A percentile compares a stretch with the other conserved stretches of the same genome.
Evolutionary conservation across 2,113 vertebrate genomes (phyloP).

Genomic region (Verasper variegatus): DNA sequence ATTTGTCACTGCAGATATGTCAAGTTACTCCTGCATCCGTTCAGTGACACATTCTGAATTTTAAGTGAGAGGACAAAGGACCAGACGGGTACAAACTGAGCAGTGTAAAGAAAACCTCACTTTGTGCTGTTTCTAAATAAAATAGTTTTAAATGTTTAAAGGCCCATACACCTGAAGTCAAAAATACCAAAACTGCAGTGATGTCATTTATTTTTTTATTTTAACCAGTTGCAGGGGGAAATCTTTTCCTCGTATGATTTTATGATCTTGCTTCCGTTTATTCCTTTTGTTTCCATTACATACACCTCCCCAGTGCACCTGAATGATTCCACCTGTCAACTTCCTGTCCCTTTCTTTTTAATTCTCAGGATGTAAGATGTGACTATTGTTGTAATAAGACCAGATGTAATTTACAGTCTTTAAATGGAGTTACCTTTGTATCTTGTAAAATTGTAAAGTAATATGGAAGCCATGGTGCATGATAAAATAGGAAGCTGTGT

Average conservation of each 20-base stretch:
- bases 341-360: constrained; percentile 63
- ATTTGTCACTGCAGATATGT: constrained; percentile 22
- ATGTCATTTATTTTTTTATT: background rate
- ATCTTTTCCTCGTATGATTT: constrained; percentile 30
- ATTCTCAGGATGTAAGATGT: constrained; percentile 91
- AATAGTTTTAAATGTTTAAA: constrained; percentile 15
- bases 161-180: constrained; percentile 5
- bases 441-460: constrained; percentile 87
- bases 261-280: constrained; percentile 19
- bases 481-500: constrained; percentile 54
- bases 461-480: constrained; percentile 81
- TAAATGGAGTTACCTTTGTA: constrained; percentile 85
- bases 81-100: background rate
- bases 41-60: constrained; percentile 22
- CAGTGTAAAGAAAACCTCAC: background rate
- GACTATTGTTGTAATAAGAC: constrained; percentile 85
- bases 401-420: constrained; percentile 84
- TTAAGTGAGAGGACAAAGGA: background rate
- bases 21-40: constrained; percentile 4
- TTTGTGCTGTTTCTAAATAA: background rate
- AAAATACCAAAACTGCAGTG: constrained; percentile 44
- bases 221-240: constrained; percentile 30
- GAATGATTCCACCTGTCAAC: constrained; percentile 47
- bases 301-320: constrained; percentile 10
- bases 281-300: constrained; percentile 3